phyloP scores from a whole-genome alignment of 2,888 invertebrate genomes.

The Lissonota sp. region DNA sequence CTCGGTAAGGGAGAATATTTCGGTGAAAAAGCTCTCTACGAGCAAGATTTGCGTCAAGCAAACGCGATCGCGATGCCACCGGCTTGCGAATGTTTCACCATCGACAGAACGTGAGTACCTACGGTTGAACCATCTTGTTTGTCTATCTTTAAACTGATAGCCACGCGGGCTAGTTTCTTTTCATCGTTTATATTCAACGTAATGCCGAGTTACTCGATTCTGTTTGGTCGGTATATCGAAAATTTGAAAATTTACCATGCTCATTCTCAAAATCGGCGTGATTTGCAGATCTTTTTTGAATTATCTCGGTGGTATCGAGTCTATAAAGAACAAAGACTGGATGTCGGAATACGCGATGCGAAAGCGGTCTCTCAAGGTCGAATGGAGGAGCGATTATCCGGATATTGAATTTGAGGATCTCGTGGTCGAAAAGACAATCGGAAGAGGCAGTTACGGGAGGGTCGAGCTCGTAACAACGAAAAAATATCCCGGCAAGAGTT shows the following conservation, averaged over 20 bases:
- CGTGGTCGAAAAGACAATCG: constrained; percentile 92
- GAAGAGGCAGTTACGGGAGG: constrained; percentile 96
- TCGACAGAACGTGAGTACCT: constrained; percentile 91
- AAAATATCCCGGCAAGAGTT: constrained; percentile 80
- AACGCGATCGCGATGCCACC: constrained; percentile 94
- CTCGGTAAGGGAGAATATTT: constrained; percentile 92
- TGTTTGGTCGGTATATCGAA: not conserved
- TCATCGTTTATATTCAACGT: not conserved
- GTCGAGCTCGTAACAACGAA: constrained; percentile 87
- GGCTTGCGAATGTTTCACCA: constrained; percentile 93
- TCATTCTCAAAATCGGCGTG: not conserved
- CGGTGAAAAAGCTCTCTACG: constrained; percentile 94
- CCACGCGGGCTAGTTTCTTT: not conserved
- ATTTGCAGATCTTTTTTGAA: constrained; percentile 89
- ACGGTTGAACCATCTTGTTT: too few species aligned
- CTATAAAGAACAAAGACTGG: constrained; percentile 85
- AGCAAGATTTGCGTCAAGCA: constrained; percentile 88
- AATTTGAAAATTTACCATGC: not conserved
- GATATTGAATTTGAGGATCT: constrained; percentile 91
- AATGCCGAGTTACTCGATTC: not conserved
- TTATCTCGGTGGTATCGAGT: constrained; percentile 91
- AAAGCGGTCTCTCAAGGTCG: constrained; percentile 58
- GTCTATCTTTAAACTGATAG: not conserved
- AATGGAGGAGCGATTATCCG: constrained; percentile 84
- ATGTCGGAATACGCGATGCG: constrained; percentile 65